Percentiles rank a stretch among this genome's conserved stretches.
phyloP scores from a whole-genome alignment of 2,888 invertebrate species.

The Callinectes sapidus region DNA sequence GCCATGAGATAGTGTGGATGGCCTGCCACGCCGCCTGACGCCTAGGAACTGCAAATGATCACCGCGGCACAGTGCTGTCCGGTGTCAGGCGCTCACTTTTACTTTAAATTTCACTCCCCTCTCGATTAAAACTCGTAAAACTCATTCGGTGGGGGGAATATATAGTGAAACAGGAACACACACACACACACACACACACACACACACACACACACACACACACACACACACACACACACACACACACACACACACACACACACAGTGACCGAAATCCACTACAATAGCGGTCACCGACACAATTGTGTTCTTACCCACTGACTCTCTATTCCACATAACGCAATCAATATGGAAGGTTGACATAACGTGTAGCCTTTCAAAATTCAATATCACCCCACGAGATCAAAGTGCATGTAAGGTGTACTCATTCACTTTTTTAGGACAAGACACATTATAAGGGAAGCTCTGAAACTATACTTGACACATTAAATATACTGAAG shows the following conservation, averaged over 20 bases:
- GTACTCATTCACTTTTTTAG: no score
- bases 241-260: slow-evolving; percentile 28
- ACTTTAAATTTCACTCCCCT: not conserved
- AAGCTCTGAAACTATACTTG: no score
- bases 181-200: slow-evolving; percentile 28
- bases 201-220: slow-evolving; percentile 24
- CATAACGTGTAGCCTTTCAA: no score
- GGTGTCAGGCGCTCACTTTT: not conserved
- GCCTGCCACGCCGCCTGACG: not conserved
- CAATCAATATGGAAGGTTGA: no score
- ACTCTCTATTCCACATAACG: no score
- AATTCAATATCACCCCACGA: no score
- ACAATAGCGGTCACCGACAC: no score
- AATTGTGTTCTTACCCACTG: no score
- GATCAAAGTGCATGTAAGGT: no score
- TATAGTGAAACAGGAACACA: not conserved
- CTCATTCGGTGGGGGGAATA: not conserved
- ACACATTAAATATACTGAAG: no score
- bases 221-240: slow-evolving; percentile 25
- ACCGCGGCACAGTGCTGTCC: not conserved
- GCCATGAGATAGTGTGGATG: not conserved
- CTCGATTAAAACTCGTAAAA: slow-evolving; percentile 9
- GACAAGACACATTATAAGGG: no score
- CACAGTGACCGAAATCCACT: not conserved
- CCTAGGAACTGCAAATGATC: not conserved